These are phyloP conservation scores for Danio tinwini DNA, from an alignment of 2,797 vertebrate species.

Conservation along the genomic window DNA sequence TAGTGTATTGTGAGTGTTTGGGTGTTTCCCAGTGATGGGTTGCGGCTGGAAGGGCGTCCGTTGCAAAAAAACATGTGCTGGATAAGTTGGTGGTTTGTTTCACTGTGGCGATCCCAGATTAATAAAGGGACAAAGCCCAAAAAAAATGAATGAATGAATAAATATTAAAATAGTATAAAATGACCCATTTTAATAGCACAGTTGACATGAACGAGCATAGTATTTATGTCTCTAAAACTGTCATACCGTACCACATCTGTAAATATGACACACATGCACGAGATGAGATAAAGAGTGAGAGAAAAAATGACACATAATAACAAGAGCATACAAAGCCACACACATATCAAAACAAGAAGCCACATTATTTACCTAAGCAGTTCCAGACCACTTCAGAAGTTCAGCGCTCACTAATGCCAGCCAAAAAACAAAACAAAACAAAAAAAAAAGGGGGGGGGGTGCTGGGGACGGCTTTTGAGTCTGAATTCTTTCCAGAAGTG, in stretches of 20 bases:
- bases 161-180: too few relatives aligned
- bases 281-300: conserved; percentile 17
- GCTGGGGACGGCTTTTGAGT: conserved; percentile 88
- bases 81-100: too few relatives aligned
- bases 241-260: not conserved
- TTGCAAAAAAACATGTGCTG: too few relatives aligned
- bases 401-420: conserved; percentile 71
- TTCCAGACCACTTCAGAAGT: conserved; percentile 77
- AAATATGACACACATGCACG: conserved; percentile 18
- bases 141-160: too few relatives aligned
- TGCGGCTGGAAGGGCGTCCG: too few relatives aligned
- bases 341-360: conserved; percentile 49
- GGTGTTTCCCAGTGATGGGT: too few relatives aligned
- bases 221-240: not conserved
- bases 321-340: conserved; percentile 42
- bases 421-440: conserved; percentile 63
- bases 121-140: too few relatives aligned
- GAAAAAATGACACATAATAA: conserved; percentile 36
- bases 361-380: conserved; percentile 81
- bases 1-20: too few relatives aligned
- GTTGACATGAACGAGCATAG: not conserved
- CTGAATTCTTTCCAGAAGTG: conserved; percentile 89
- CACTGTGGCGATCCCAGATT: too few relatives aligned
- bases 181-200: too few relatives aligned
- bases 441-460: too few relatives aligned